A percentile compares a stretch with the other conserved stretches of the same genome.
phyloP scores from a whole-genome alignment of 2,797 vertebrate species.

The Schizothorax lantsangensis region DNA sequence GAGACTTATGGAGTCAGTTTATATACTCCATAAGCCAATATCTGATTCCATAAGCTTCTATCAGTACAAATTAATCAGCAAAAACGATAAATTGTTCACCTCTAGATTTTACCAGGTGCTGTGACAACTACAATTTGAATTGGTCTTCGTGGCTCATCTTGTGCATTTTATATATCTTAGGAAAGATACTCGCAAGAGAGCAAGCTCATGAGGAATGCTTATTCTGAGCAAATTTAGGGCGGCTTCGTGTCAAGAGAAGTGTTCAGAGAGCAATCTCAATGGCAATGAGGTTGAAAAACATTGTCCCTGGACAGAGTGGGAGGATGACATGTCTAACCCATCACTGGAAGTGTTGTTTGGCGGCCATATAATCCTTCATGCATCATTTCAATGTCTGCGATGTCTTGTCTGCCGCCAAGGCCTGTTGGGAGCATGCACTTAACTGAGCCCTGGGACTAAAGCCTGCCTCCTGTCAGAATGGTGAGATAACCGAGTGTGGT shows the following conservation, averaged over 20 bases:
- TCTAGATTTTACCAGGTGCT: neutral
- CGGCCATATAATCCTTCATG: conserved; percentile 57
- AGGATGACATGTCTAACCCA: conserved; percentile 37
- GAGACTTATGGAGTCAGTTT: too few species aligned
- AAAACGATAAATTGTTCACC: neutral
- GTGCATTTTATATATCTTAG: conserved; percentile 9
- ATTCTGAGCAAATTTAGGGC: conserved; percentile 37
- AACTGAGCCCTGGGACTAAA: conserved; percentile 46
- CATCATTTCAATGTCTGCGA: conserved; percentile 51
- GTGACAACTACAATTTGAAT: conserved; percentile 3
- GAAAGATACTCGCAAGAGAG: neutral
- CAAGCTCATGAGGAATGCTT: conserved; percentile 50
- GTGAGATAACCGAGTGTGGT: conserved; percentile 53
- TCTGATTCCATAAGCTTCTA: neutral
- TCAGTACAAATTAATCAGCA: neutral
- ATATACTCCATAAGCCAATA: neutral
- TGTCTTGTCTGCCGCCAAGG: conserved; percentile 52
- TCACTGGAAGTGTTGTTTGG: conserved; percentile 56
- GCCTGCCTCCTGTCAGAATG: conserved; percentile 52
- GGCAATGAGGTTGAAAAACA: conserved; percentile 45
- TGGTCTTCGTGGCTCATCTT: neutral
- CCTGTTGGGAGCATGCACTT: conserved; percentile 53
- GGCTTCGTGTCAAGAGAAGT: conserved; percentile 1
- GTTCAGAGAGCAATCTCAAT: conserved; percentile 36
- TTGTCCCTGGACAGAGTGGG: conserved; percentile 33